Conservation (phyloP, 2,888 invertebrate genomes). For the Sipha maydis region DNA sequence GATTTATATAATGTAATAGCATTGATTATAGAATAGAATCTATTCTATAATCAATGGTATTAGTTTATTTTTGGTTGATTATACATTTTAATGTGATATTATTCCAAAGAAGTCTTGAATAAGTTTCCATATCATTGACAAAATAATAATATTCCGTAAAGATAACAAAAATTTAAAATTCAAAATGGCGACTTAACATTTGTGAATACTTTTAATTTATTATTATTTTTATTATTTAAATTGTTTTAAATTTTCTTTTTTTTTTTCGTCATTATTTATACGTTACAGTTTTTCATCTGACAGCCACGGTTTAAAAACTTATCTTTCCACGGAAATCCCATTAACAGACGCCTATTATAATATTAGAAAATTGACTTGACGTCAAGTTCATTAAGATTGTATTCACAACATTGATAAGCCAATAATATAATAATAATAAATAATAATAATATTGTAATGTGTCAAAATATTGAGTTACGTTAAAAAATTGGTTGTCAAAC, state of each 20-base stretch:
- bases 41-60: too few species aligned
- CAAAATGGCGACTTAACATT: conserved; percentile 54
- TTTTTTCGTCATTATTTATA: background rate
- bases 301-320: background rate
- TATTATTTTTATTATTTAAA: background rate
- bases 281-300: background rate
- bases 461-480: background rate
- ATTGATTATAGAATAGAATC: too few species aligned
- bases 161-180: conserved; percentile 53
- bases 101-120: background rate
- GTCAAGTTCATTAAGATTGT: background rate
- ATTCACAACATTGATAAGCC: conserved; percentile 51
- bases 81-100: background rate
- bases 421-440: conserved; percentile 44
- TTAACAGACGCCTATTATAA: background rate
- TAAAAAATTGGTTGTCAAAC: background rate
- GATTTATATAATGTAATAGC: too few species aligned
- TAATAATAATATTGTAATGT: conserved; percentile 23
- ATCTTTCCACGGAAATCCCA: background rate
- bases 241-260: background rate
- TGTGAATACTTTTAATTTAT: background rate
- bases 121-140: background rate
- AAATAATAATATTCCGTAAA: background rate
- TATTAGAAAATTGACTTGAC: background rate
- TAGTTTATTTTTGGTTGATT: too few species aligned